Evolutionary conservation across 1,140 invertebrate species (phyloP), one percentile per base, ranked within the genome.

Genomic region (Tetramorium simillimum): DNA sequence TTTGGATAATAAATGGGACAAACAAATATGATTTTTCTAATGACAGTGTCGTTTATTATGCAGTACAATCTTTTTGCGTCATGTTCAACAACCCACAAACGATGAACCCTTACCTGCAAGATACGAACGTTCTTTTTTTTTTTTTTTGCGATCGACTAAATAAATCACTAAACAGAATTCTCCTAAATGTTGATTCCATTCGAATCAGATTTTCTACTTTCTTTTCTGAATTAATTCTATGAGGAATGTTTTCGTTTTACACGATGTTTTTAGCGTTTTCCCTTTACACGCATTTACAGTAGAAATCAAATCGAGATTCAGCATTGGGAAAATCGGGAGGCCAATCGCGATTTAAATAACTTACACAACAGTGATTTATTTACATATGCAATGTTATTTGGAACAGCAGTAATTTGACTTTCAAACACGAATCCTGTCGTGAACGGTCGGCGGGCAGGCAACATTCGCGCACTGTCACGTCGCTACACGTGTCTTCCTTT

Each of bases 1-100:
- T 90, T 90, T 92, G 86, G 89, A 84, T 90, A 92, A 92, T 92
- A 92, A 92, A 92, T 84, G 86, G 87, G 87, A 92, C 81, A 92
- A 92, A 91, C 82, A 88, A 87, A 91, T 84, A 89, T 80, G 78
- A 91, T 90, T 91, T 90, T 89, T 87, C 21, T 73, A 91, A 90
- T 40, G 62, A 56, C 46, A 80, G 88, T 90, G 86, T 91, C 69
- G 84, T 91, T 91, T 89, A 91, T 91, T 91, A 43, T 40, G 43
- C 72, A 51, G 51, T 53, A 53, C 51, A 53, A 53, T 53, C 51
- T n/a, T 53, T 53, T 16, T 18, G 51, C 51, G 18, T 53, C 14
- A 12, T 46, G 12, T 46, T 46, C 43, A 46, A 9, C 33, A 33
- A 33, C 33, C 33, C 33, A 33, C 33, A 33, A 33, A 33, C 33